phyloP scores from a whole-genome alignment of 92 coral and sea anemone genomes.

The Epizoanthus ramosus region DNA sequence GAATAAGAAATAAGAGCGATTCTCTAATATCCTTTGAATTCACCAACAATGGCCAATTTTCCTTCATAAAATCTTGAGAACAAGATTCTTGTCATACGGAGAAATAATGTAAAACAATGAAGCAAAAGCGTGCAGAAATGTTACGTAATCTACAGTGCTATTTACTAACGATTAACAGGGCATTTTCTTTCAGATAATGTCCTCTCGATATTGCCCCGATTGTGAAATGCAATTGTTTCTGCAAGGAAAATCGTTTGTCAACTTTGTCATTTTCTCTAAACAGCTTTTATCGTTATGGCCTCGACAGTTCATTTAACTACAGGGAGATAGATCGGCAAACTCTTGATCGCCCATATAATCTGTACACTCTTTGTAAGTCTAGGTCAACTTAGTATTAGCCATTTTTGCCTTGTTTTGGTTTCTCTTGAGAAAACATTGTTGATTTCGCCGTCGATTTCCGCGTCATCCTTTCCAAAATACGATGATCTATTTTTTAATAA shows the following conservation, averaged over 20 bases:
- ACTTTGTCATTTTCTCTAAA: neutral
- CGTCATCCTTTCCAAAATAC: too few species aligned
- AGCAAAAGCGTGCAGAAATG: conserved; percentile 18
- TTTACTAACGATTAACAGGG: conserved; percentile 17
- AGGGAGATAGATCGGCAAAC: neutral
- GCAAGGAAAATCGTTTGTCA: neutral
- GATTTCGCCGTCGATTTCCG: too few species aligned
- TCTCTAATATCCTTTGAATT: conserved; percentile 10
- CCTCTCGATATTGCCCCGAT: conserved; percentile 16
- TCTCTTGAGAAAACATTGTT: too few species aligned
- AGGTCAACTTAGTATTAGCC: too few species aligned
- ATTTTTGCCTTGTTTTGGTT: too few species aligned
- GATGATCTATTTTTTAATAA: too few species aligned
- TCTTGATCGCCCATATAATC: too few species aligned
- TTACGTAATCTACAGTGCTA: neutral
- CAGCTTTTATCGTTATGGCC: neutral
- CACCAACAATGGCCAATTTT: conserved; percentile 36
- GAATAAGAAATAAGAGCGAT: conserved; percentile 38
- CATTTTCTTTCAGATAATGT: neutral
- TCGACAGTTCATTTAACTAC: neutral
- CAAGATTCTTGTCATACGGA: conserved; percentile 23
- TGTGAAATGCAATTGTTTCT: neutral
- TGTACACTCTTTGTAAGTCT: too few species aligned
- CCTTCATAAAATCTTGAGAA: conserved; percentile 31
- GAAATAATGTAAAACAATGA: conserved; percentile 30